Evolutionary conservation across 2,113 vertebrate genomes (phyloP), one percentile per base, ranked within the genome.

Genomic region (Psittacara wagleri): DNA sequence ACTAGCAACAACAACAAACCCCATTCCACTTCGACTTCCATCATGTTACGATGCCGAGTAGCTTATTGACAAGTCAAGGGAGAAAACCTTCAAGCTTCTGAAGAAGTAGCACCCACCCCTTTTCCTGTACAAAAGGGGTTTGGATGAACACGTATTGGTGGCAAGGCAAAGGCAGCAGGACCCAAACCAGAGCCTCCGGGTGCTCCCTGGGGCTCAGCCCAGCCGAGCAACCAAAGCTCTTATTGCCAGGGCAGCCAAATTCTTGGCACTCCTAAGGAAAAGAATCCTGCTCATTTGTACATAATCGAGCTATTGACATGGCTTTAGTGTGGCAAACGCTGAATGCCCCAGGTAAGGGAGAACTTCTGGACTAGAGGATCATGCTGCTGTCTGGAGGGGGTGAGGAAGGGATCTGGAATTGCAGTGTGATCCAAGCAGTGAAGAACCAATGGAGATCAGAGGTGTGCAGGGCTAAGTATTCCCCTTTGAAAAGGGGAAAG

Each of bases 221-320:
- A 10, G 77, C 10, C 0, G 6, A 87, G 10, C 20, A 11, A n/a
- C 39, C 31, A 37, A 84, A 33, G 83, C 88, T 88, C 70, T 93
- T 96, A 86, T 91, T 96, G 96, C 95, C 88, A 62, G 79, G 3
- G 28, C 78, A 83, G 90, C 52, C 87, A 59, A 62, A n/a, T 9
- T 74, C 57, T 91, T 93, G 95, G 94, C 57, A 59, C 57, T 35
- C 22, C 10, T 59, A 59, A 35, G 57, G 57, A 59, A 35, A 66
- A 90, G 28, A 41, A 61, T 81, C 68, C 7, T 2, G 67, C 59
- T 59, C 6, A 2, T 78, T 82, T 72, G 13, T 23, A 29, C 3
- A 7, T 29, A 37, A 84, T 57, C 52, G n/a, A 90, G 90, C 64
- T 88, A 57, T 51, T 64, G 8, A 7, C 92, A 76, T 91, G 95